phyloP scores from a whole-genome alignment of 2,113 vertebrate genomes.

The Salvelinus fontinalis region DNA sequence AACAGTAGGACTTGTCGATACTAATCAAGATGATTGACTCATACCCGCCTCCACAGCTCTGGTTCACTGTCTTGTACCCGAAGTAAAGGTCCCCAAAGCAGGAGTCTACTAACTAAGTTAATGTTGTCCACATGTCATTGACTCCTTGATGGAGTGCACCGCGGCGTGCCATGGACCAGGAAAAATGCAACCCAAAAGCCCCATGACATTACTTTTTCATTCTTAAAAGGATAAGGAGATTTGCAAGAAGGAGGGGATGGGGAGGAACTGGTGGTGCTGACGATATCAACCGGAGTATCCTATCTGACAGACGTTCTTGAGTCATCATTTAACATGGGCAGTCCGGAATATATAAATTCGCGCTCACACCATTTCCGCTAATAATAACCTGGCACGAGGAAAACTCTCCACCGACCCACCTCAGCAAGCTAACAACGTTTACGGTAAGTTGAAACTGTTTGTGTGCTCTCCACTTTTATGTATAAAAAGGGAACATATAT shows the following conservation, averaged over 20 bases:
- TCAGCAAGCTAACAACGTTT: slow-evolving; percentile 59
- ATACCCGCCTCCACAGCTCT: slow-evolving; percentile 55
- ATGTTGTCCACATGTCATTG: slow-evolving; percentile 63
- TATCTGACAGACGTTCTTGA: slow-evolving; percentile 61
- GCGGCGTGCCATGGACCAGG: slow-evolving; percentile 67
- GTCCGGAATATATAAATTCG: slow-evolving; percentile 58
- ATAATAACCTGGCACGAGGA: slow-evolving; percentile 21
- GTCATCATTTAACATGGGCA: slow-evolving; percentile 56
- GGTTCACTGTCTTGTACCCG: slow-evolving; percentile 48
- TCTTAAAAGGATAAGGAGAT: slow-evolving; percentile 30
- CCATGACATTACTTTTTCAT: slow-evolving; percentile 17
- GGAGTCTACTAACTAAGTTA: slow-evolving; percentile 55
- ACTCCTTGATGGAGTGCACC: slow-evolving; percentile 70
- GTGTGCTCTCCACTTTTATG: not conserved
- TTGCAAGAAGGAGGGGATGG: slow-evolving; percentile 40
- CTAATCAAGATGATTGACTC: slow-evolving; percentile 59
- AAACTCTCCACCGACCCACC: slow-evolving; percentile 52
- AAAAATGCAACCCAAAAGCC: slow-evolving; percentile 41
- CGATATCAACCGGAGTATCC: slow-evolving; percentile 26
- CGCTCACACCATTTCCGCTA: slow-evolving; percentile 46
- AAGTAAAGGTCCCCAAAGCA: slow-evolving; percentile 45
- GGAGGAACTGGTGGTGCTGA: slow-evolving; percentile 21
- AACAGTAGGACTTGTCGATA: slow-evolving; percentile 26
- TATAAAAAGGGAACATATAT: not conserved
- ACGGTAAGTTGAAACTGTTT: slow-evolving; percentile 50